phyloP scores from a whole-genome alignment of 2,888 invertebrate species.

The Teleiodes luculella region DNA sequence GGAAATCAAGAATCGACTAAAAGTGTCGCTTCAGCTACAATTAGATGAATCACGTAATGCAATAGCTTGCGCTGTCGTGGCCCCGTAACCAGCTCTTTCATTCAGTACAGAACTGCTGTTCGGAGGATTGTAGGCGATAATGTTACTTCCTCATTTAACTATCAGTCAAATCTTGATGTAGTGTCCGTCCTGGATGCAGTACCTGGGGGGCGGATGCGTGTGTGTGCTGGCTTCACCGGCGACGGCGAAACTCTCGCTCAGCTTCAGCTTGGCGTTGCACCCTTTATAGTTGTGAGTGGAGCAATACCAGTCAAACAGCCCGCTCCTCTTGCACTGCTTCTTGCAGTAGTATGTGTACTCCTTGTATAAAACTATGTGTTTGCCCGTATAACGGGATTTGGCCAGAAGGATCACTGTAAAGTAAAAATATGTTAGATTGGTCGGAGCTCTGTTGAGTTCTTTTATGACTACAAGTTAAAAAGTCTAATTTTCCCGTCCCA shows the following conservation, averaged over 20 bases:
- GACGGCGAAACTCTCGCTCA: slow-evolving; percentile 52
- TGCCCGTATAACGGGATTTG: slow-evolving; percentile 61
- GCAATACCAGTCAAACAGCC: slow-evolving; percentile 60
- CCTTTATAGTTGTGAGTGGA: slow-evolving; percentile 65
- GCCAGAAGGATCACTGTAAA: slow-evolving; percentile 55
- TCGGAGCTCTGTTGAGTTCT: too few relatives aligned
- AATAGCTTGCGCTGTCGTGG: too few relatives aligned
- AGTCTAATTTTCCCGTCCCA: too few relatives aligned
- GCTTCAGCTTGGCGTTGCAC: slow-evolving; percentile 57
- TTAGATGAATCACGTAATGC: too few relatives aligned
- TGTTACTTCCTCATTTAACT: too few relatives aligned
- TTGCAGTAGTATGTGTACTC: slow-evolving; percentile 67
- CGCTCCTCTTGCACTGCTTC: slow-evolving; percentile 54
- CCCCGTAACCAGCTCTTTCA: too few relatives aligned
- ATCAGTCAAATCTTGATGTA: slow-evolving; percentile 43
- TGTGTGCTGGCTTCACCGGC: slow-evolving; percentile 45
- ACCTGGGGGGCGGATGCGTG: slow-evolving; percentile 58
- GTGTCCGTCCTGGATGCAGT: slow-evolving; percentile 53
- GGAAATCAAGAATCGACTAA: too few relatives aligned
- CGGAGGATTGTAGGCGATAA: too few relatives aligned
- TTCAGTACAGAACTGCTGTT: too few relatives aligned
- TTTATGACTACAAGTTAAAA: too few relatives aligned
- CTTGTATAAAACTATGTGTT: slow-evolving; percentile 54
- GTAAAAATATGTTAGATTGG: too few relatives aligned
- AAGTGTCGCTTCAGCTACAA: too few relatives aligned